A percentile compares a stretch with the other conserved stretches of the same genome.
Conservation (phyloP, 2,888 invertebrate species). For the Platycnemis pennipes region DNA sequence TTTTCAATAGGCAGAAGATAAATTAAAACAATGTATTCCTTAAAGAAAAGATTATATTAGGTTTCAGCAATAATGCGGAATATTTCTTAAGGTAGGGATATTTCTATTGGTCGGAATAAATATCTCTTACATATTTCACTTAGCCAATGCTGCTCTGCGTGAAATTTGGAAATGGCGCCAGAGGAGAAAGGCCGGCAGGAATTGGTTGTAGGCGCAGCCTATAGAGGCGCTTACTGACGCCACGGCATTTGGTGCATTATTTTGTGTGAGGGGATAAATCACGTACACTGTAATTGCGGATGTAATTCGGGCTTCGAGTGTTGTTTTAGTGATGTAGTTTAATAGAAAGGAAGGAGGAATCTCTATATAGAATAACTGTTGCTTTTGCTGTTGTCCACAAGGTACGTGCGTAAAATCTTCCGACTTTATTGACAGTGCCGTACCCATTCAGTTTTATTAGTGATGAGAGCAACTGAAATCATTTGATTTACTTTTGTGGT, state of each 20-base stretch:
- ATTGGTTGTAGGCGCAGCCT: neutral
- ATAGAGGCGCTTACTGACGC: constrained; percentile 18
- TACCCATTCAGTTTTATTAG: constrained; percentile 31
- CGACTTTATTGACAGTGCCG: neutral
- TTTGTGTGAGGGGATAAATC: constrained; percentile 22
- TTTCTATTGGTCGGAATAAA: no score
- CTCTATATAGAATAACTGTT: neutral
- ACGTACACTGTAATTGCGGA: constrained; percentile 20
- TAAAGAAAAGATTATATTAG: no score
- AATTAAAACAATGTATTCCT: no score
- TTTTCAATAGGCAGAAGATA: no score
- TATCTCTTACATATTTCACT: no score
- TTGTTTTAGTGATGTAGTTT: neutral
- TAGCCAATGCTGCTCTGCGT: no score
- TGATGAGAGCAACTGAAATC: constrained; percentile 16
- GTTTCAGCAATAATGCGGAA: no score
- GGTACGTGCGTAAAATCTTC: neutral
- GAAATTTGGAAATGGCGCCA: neutral
- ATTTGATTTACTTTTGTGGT: neutral
- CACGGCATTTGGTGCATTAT: constrained; percentile 33
- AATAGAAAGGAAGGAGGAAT: neutral
- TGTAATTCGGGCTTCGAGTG: neutral
- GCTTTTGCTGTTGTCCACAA: neutral
- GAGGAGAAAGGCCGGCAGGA: neutral
- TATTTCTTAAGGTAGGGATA: no score